These are phyloP conservation scores for Hyles euphorbiae DNA, from an alignment of 1,140 invertebrate species.

Conservation along the genomic window DNA sequence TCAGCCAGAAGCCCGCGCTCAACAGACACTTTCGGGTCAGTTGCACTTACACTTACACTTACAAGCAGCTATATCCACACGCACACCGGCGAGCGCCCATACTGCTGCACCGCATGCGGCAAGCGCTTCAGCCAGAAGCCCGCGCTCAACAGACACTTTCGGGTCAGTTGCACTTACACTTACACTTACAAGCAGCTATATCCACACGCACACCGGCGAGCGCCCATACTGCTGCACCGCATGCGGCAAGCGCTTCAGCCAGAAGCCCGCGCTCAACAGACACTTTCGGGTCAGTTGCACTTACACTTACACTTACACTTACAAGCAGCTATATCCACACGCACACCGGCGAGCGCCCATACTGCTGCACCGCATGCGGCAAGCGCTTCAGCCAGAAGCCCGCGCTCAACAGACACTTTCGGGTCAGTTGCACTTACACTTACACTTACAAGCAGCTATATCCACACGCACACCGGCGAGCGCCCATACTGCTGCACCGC, in stretches of 20 bases:
- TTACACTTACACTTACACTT: too few relatives aligned
- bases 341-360: slow-evolving; percentile 18
- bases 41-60: too few relatives aligned
- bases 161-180: too few relatives aligned
- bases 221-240: slow-evolving; percentile 19
- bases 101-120: slow-evolving; percentile 27
- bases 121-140: slow-evolving; percentile 47
- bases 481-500: slow-evolving; percentile 19
- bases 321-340: background rate
- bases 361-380: slow-evolving; percentile 27
- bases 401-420: slow-evolving; percentile 29
- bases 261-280: slow-evolving; percentile 45
- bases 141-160: slow-evolving; percentile 29
- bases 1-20: slow-evolving; percentile 47
- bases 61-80: background rate
- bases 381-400: slow-evolving; percentile 47
- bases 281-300: too few relatives aligned
- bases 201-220: slow-evolving; percentile 17
- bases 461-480: slow-evolving; percentile 17
- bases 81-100: slow-evolving; percentile 18
- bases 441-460: too few relatives aligned
- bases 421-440: too few relatives aligned
- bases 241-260: slow-evolving; percentile 41
- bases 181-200: too few relatives aligned
- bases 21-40: slow-evolving; percentile 16